Evolutionary conservation across 2,797 vertebrate genomes (phyloP).

Genomic region (Siniperca scherzeri): DNA sequence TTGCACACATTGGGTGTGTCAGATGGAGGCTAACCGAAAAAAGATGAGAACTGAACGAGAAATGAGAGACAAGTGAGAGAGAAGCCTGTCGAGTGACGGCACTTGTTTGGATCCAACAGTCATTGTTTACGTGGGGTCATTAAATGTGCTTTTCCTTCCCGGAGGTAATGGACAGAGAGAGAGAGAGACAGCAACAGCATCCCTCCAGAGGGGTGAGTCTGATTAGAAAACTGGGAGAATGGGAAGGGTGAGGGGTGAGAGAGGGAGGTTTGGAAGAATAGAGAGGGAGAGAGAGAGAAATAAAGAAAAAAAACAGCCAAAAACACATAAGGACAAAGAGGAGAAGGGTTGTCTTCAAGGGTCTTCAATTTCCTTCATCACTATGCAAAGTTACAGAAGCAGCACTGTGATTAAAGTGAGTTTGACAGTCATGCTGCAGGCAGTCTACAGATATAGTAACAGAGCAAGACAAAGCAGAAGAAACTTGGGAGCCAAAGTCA

Average conservation of each 20-base stretch:
- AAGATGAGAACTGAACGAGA: constrained; percentile 39
- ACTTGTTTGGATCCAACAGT: constrained; percentile 56
- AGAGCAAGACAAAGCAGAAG: constrained; percentile 44
- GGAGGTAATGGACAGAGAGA: constrained; percentile 45
- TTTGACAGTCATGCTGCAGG: constrained; percentile 77
- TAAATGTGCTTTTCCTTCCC: constrained; percentile 68
- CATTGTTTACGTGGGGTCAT: constrained; percentile 67
- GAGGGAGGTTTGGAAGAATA: background rate
- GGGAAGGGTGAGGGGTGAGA: constrained; percentile 23
- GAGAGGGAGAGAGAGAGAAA: background rate
- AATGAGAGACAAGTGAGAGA: constrained; percentile 53
- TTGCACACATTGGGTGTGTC: constrained; percentile 39
- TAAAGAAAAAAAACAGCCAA: background rate
- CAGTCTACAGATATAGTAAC: constrained; percentile 76
- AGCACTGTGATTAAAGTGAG: constrained; percentile 70
- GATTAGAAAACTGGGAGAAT: constrained; percentile 45
- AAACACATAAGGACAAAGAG: constrained; percentile 44
- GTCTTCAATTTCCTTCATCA: constrained; percentile 67
- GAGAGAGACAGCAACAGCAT: constrained; percentile 25
- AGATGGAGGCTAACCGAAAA: constrained; percentile 31
- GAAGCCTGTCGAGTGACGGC: constrained; percentile 47
- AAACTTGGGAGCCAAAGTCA: constrained; percentile 66
- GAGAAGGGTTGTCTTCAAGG: constrained; percentile 65
- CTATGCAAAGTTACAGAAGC: constrained; percentile 71
- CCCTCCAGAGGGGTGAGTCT: constrained; percentile 42